Base-by-base conservation (phyloP, 1,140 invertebrate species). In the Bemisia tabaci region DNA sequence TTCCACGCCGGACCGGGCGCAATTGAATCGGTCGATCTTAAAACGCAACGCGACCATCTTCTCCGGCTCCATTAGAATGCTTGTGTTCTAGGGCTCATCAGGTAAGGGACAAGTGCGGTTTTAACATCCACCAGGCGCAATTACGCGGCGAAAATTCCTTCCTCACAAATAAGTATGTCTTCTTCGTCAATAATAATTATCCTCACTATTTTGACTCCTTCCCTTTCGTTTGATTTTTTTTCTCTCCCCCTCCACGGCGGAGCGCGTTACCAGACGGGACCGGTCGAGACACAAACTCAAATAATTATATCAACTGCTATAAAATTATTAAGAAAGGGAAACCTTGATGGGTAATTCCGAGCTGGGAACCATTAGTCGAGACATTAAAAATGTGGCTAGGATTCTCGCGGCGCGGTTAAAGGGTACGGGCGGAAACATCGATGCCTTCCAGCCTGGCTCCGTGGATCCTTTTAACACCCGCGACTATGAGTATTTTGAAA, bases 331-430 rank as follows among this genome's bases (percentile, higher is more conserved):
- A 48, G 17, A 48, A 5, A 48, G 33, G 17, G 33, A 48, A 48
- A 48, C 33, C 33, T 48, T 48, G 5, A 17, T 9, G 33, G 33
- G 33, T 48, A 48, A 48, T 48, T 48, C 33, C 17, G 33, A 17
- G 33, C 5, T 48, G 33, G 17, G 33, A 17, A 48, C 33, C 33
- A 48, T 48, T 48, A 48, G 33, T 48, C 33, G 33, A 48, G 33
- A 48, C 33, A 48, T 48, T 48, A 48, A 48, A 48, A 48, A 48
- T n/a, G n/a, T n/a, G n/a, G n/a, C n/a, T n/a, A n/a, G n/a, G n/a
- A n/a, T n/a, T n/a, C n/a, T n/a, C n/a, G n/a, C n/a, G n/a, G n/a
- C n/a, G n/a, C n/a, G n/a, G n/a, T n/a, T n/a, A n/a, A n/a, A n/a
- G n/a, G n/a, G n/a, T n/a, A n/a, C n/a, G n/a, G n/a, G n/a, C n/a